Conservation (phyloP, 2,888 invertebrate species). For the Harpalus rufipes region DNA sequence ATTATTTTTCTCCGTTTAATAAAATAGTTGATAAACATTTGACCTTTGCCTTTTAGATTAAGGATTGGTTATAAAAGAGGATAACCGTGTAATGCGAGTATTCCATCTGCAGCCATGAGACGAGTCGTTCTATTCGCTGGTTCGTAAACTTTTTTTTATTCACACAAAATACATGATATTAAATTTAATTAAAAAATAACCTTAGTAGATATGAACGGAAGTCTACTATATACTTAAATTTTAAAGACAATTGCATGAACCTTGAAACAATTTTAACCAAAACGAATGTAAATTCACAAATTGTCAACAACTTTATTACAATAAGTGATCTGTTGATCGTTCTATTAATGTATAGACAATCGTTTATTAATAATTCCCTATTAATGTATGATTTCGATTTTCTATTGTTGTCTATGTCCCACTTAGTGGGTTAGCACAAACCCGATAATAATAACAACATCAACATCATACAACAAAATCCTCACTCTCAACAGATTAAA, state of each 20-base stretch:
- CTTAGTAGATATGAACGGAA: background rate
- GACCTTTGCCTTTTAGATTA: conserved; percentile 30
- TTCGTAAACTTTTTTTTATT: conserved; percentile 1
- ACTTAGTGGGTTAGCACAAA: no score
- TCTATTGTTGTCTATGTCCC: no score
- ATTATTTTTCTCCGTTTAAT: background rate
- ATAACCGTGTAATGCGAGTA: background rate
- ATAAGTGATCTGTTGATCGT: no score
- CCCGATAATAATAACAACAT: no score
- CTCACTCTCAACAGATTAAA: no score
- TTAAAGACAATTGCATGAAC: background rate
- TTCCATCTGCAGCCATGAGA: conserved; percentile 14
- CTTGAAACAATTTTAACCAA: background rate
- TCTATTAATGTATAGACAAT: no score
- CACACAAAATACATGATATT: background rate
- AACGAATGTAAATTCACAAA: background rate
- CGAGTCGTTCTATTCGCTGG: background rate
- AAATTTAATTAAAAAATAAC: background rate
- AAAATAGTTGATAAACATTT: conserved; percentile 30
- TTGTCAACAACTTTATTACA: background rate
- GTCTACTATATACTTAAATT: background rate
- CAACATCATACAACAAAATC: no score
- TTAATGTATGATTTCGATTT: no score
- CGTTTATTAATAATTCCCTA: no score
- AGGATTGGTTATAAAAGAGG: conserved; percentile 15